phyloP scores from a whole-genome alignment of 2,888 invertebrate genomes.

The Bhutanitis thaidina region DNA sequence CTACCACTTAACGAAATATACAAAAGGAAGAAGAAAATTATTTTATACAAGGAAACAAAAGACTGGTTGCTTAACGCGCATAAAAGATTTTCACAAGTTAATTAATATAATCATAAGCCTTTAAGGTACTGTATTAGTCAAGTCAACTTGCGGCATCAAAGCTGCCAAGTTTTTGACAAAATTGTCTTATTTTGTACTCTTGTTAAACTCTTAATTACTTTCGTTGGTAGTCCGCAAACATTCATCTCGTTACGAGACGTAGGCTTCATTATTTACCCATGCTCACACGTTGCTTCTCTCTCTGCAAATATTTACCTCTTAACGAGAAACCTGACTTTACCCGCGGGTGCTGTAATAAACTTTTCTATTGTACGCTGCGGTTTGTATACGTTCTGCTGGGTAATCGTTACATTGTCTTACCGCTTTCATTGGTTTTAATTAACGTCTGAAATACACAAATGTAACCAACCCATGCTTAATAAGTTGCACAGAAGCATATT shows the following conservation, averaged over 20 bases:
- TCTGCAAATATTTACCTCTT: slow-evolving; percentile 69
- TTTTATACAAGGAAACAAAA: background rate
- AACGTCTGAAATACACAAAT: slow-evolving; percentile 24
- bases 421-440: slow-evolving; percentile 46
- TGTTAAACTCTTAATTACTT: slow-evolving; percentile 75
- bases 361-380: slow-evolving; percentile 64
- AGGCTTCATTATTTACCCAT: slow-evolving; percentile 72
- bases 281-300: slow-evolving; percentile 60
- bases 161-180: slow-evolving; percentile 40
- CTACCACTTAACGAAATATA: no score
- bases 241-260: slow-evolving; percentile 64
- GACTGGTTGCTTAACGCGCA: background rate
- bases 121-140: slow-evolving; percentile 12
- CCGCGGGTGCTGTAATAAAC: slow-evolving; percentile 63
- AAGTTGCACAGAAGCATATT: background rate
- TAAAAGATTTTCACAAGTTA: slow-evolving; percentile 7
- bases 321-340: slow-evolving; percentile 71
- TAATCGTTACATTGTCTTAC: slow-evolving; percentile 40
- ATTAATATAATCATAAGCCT: slow-evolving; percentile 17
- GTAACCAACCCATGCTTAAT: background rate
- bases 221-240: slow-evolving; percentile 71
- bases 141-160: slow-evolving; percentile 1
- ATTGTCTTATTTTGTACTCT: slow-evolving; percentile 55
- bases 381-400: slow-evolving; percentile 39
- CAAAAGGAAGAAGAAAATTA: background rate